These are phyloP conservation scores for Corythornis cristatus DNA, from an alignment of 2,113 vertebrate species.

Conservation along the genomic window DNA sequence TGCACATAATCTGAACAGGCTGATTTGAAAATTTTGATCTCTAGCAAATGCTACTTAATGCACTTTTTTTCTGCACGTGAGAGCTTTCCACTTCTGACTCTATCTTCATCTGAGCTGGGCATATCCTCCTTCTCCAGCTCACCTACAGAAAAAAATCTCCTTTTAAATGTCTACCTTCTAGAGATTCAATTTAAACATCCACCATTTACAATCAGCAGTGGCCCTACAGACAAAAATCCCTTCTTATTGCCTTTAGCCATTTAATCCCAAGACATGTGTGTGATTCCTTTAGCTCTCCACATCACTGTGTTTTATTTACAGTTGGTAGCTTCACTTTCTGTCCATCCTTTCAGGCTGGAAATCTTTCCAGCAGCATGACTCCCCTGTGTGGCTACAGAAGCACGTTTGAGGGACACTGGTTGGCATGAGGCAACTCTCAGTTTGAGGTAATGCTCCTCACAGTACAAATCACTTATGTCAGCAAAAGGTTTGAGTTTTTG, in stretches of 20 bases:
- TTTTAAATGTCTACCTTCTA: background rate
- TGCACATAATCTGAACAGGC: background rate
- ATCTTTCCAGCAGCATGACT: background rate
- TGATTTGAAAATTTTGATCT: background rate
- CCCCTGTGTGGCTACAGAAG: background rate
- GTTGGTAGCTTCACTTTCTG: background rate
- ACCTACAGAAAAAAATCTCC: background rate
- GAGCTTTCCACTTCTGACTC: background rate
- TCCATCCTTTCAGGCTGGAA: background rate
- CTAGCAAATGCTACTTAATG: background rate
- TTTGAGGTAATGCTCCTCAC: conserved; percentile 5
- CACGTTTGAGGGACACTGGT: background rate
- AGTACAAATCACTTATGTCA: background rate
- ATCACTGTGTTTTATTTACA: background rate
- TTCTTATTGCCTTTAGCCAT: background rate
- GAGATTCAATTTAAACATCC: background rate
- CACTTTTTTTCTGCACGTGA: background rate
- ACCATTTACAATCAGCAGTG: background rate
- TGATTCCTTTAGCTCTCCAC: background rate
- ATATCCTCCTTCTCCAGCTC: background rate
- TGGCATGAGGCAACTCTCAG: background rate
- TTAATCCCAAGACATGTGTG: background rate
- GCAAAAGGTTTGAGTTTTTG: conserved; percentile 13
- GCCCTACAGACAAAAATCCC: background rate
- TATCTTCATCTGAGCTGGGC: background rate